These are phyloP conservation scores for Gryon sp. DNA, from an alignment of 1,140 invertebrate species.

Conservation along the genomic window DNA sequence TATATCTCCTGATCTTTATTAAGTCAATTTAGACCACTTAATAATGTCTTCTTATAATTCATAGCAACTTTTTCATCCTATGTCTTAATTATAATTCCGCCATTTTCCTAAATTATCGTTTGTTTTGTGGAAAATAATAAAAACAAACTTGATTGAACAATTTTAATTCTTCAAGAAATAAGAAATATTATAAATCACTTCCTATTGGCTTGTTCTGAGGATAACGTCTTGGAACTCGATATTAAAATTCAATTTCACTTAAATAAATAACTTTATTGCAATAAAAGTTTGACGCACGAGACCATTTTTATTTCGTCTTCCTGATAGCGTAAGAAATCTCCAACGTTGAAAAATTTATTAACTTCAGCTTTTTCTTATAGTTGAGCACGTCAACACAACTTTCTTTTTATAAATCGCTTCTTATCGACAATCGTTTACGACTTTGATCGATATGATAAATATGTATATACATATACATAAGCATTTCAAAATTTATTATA, in stretches of 20 bases:
- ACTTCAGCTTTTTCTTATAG: slow-evolving; percentile 8
- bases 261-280: slow-evolving; percentile 2
- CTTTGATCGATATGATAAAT: slow-evolving; percentile 19
- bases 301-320: slow-evolving; percentile 6
- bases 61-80: background rate
- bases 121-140: no score
- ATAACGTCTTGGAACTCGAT: no score
- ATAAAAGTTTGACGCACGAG: slow-evolving; percentile 9
- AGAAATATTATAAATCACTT: no score
- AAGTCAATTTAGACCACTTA: slow-evolving; percentile 39
- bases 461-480: no score
- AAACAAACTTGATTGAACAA: no score
- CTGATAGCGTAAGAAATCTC: background rate
- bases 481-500: no score
- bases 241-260: background rate
- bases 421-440: slow-evolving; percentile 9
- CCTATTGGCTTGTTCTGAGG: no score
- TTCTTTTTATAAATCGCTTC: slow-evolving; percentile 3
- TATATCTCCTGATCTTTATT: slow-evolving; percentile 25
- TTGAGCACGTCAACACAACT: slow-evolving; percentile 5
- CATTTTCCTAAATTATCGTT: background rate
- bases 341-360: slow-evolving; percentile 16
- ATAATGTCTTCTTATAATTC: slow-evolving; percentile 19
- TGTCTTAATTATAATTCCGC: background rate
- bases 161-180: no score